A percentile compares a stretch with the other conserved stretches of the same genome.
These are phyloP conservation scores for Suillia variegata DNA, from an alignment of 2,888 invertebrate genomes.

Conservation along the genomic window DNA sequence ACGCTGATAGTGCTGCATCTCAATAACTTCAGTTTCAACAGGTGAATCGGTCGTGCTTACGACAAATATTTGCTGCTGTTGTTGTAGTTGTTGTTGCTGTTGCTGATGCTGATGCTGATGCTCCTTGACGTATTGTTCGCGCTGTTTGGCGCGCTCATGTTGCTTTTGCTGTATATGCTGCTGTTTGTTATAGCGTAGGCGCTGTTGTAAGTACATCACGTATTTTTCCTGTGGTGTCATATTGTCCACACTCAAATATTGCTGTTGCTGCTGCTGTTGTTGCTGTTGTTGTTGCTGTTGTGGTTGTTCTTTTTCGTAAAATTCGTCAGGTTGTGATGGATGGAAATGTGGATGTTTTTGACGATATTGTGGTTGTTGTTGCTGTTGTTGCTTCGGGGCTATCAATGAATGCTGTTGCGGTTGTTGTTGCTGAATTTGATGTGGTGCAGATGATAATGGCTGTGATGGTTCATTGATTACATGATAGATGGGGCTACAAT, in stretches of 20 bases:
- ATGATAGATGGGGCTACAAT: conserved; percentile 41
- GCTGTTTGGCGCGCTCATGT: conserved; percentile 28
- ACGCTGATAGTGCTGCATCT: conserved; percentile 16
- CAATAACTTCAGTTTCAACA: conserved; percentile 10
- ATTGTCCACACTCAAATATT: conserved; percentile 37
- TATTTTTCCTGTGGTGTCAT: conserved; percentile 60
- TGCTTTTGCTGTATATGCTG: conserved; percentile 31
- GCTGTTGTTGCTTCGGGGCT: conserved; percentile 30
- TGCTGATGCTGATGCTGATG: conserved; percentile 29
- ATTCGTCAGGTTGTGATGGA: conserved; percentile 34
- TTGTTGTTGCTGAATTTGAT: conserved; percentile 19
- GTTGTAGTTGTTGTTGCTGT: conserved; percentile 23
- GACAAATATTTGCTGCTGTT: conserved; percentile 31
- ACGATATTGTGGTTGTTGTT: conserved; percentile 26
- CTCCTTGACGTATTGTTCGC: conserved; percentile 28
- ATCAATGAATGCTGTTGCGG: conserved; percentile 29
- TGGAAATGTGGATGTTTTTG: conserved; percentile 30
- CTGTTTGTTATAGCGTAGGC: conserved; percentile 46
- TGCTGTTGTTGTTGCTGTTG: too few relatives aligned
- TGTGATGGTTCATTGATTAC: conserved; percentile 36
- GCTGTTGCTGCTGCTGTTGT: conserved; percentile 25
- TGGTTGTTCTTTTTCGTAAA: conserved; percentile 26
- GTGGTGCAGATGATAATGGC: conserved; percentile 21
- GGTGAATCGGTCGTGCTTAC: conserved; percentile 36
- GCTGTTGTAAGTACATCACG: conserved; percentile 58